A percentile compares a stretch with the other conserved stretches of the same genome.
Evolutionary conservation across 2,888 invertebrate species (phyloP).

Genomic region (Noctuana brunneofusca): DNA sequence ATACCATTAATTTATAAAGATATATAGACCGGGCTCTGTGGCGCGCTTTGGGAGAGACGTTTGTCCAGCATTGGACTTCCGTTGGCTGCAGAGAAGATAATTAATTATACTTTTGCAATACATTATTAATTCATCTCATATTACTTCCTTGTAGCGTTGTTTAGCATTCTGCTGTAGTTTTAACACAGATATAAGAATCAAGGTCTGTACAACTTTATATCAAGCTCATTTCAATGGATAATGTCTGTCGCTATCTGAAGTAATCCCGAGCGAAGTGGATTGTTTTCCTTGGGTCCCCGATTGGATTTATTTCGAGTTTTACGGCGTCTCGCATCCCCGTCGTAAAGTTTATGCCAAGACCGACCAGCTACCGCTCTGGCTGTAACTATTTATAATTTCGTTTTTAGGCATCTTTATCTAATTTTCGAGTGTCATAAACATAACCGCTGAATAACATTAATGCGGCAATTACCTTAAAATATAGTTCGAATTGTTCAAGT

Average conservation of each 20-base stretch:
- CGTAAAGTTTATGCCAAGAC: slow-evolving; percentile 74
- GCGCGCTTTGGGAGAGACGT: too few species aligned
- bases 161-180: not conserved
- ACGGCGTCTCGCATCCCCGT: slow-evolving; percentile 76
- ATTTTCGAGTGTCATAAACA: slow-evolving; percentile 9
- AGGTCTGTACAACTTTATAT: slow-evolving; percentile 22
- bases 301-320: slow-evolving; percentile 80
- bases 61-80: too few species aligned
- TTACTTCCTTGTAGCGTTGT: too few species aligned
- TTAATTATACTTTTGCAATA: too few species aligned
- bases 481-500: too few species aligned
- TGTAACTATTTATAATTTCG: slow-evolving; percentile 27
- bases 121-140: too few species aligned
- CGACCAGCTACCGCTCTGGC: slow-evolving; percentile 62
- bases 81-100: too few species aligned
- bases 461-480: not conserved
- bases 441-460: slow-evolving; percentile 2
- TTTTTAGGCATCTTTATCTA: slow-evolving; percentile 18
- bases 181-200: not conserved
- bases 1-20: too few species aligned
- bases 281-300: slow-evolving; percentile 76
- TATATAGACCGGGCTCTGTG: too few species aligned
- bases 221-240: slow-evolving; percentile 32
- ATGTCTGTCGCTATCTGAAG: slow-evolving; percentile 43
- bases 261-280: slow-evolving; percentile 71